Base-by-base conservation (phyloP, 1,140 invertebrate species). In the Gonioctena quinquepunctata region DNA sequence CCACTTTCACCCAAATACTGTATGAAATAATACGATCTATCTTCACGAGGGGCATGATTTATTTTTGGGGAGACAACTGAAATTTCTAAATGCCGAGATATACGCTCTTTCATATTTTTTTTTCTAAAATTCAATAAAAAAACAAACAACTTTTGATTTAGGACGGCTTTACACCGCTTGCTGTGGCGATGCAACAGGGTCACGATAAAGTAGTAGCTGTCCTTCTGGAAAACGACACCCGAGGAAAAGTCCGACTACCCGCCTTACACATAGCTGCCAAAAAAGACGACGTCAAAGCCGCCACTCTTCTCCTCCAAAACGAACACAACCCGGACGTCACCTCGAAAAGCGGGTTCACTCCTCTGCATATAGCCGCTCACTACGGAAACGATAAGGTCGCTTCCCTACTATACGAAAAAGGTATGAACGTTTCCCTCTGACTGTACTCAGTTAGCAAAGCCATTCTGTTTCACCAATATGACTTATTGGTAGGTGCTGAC, bases 181-280 rank as follows among this genome's bases (percentile, higher is more conserved):
- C 97, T 19, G 98, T 99, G 11, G 97, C 97, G 2, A 93, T 99
- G 89, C 98, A 99, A 85, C 98, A 99, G 85, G 97, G 97, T 3
- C 97, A 99, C 85, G 97, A 99, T 81, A 94, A 96, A 83, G 96
- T 99, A 3, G 98, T 99, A 0, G 93, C 96, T 0, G 93, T 99
- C 60, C 87, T 99, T 0, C 84, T 99, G 42, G 97, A 99, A 85
- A 97, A 94, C 76, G 96, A 98, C 84, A 94, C 94, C 4, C 89
- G 94, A 60, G 95, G 96, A 26, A 97, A 96, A 87, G 95, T 99
- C 42, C 88, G 93, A 65, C 80, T 95, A 60, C 93, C 93, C 1
- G 93, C 93, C 7, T 87, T 99, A 52, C 97, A 99, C 85, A 99
- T 99, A 79, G 98, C 98, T n/a, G 98, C 98, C 22, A 99, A 99